phyloP scores from a whole-genome alignment of 2,797 vertebrate species.

The Myotis pilosus region DNA sequence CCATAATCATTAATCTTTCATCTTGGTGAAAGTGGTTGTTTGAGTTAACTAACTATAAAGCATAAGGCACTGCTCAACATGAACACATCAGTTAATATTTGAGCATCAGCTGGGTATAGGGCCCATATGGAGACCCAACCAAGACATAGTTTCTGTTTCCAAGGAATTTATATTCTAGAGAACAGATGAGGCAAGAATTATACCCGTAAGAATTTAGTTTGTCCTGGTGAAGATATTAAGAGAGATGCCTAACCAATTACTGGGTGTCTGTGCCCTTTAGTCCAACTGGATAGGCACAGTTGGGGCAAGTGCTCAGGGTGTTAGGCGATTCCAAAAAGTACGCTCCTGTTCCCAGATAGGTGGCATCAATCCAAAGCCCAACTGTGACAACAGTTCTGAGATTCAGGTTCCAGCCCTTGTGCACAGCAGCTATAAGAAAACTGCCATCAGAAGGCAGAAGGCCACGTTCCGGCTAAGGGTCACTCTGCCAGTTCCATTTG shows the following conservation, averaged over 20 bases:
- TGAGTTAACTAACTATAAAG: constrained; percentile 45
- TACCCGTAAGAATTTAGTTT: background rate
- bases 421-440: background rate
- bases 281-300: background rate
- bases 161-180: constrained; percentile 17
- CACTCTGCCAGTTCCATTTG: background rate
- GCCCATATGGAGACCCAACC: background rate
- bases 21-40: constrained; percentile 45
- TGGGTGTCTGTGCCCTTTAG: background rate
- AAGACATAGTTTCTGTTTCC: background rate
- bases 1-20: constrained; percentile 52
- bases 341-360: background rate
- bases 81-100: constrained; percentile 47
- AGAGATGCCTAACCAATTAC: background rate
- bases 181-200: background rate
- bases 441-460: background rate
- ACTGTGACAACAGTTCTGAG: background rate
- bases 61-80: background rate
- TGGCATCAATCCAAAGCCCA: background rate
- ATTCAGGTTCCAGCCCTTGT: background rate
- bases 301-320: background rate
- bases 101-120: background rate
- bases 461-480: background rate
- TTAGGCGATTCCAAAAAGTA: background rate
- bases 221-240: background rate